phyloP scores from a whole-genome alignment of 2,113 vertebrate species.

The Scortum barcoo region DNA sequence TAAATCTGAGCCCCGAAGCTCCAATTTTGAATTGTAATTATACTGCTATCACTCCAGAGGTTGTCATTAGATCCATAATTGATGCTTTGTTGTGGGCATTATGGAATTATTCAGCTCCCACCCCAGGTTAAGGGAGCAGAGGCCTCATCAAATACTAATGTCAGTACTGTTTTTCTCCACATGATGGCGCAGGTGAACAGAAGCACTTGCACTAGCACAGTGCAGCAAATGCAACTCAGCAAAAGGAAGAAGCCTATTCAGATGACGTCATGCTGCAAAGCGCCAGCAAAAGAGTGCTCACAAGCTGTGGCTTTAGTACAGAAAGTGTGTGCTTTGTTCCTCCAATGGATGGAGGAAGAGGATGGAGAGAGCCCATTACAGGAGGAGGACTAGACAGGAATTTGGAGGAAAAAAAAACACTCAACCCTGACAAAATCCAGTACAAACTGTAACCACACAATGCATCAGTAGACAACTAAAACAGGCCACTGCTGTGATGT shows the following conservation, averaged over 20 bases:
- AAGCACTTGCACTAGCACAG: no score
- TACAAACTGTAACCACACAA: not conserved
- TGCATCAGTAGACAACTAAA: slow-evolving; percentile 17
- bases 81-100: slow-evolving; percentile 56
- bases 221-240: slow-evolving; percentile 41
- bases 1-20: slow-evolving; percentile 32
- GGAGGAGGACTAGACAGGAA: not conserved
- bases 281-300: slow-evolving; percentile 49
- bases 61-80: slow-evolving; percentile 54
- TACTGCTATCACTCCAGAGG: slow-evolving; percentile 34
- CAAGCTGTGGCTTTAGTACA: slow-evolving; percentile 41
- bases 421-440: slow-evolving; percentile 3
- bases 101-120: slow-evolving; percentile 48
- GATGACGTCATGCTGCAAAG: slow-evolving; percentile 66
- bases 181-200: slow-evolving; percentile 62
- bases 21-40: slow-evolving; percentile 57
- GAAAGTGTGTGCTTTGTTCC: slow-evolving; percentile 36
- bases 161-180: slow-evolving; percentile 58
- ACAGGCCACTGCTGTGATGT: slow-evolving; percentile 1
- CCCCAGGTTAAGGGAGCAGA: slow-evolving; percentile 36
- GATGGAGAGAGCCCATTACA: not conserved
- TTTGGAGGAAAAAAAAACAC: not conserved
- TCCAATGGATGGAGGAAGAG: slow-evolving; percentile 1
- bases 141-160: not conserved
- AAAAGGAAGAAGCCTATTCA: slow-evolving; percentile 23